Percentiles rank a stretch among this genome's conserved stretches.
Evolutionary conservation across 2,888 invertebrate species (phyloP).

Genomic region (Ellobium chinense): DNA sequence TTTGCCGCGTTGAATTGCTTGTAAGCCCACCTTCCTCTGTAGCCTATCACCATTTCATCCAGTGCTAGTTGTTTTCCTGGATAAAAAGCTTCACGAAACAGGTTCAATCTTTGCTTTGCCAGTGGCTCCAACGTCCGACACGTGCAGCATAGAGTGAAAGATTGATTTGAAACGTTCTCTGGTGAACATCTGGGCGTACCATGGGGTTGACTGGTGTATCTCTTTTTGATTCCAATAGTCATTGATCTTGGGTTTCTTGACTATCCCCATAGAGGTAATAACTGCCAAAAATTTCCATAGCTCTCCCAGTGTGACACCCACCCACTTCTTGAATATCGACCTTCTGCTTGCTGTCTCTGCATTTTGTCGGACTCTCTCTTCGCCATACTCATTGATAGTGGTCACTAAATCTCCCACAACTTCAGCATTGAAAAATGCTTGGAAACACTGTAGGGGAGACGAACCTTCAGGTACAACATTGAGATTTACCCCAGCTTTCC

Average conservation of each 20-base stretch:
- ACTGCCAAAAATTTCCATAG: background rate
- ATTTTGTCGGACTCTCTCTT: background rate
- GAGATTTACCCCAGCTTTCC: background rate
- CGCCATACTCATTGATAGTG: background rate
- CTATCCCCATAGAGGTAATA: background rate
- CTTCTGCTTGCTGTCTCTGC: background rate
- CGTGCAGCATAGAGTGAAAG: slow-evolving; percentile 3
- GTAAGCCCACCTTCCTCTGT: background rate
- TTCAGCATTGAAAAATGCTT: background rate
- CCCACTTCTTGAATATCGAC: background rate
- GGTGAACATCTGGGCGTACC: background rate
- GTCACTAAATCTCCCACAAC: background rate
- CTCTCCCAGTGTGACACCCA: background rate
- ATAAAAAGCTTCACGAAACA: background rate
- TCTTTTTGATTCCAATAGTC: background rate
- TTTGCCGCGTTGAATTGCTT: background rate
- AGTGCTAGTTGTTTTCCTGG: background rate
- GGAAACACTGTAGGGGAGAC: background rate
- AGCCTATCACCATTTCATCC: background rate
- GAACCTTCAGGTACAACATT: background rate
- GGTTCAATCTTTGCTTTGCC: slow-evolving; percentile 1
- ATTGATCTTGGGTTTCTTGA: background rate
- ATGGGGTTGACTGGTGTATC: background rate
- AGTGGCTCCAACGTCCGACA: background rate
- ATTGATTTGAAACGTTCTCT: background rate